These are phyloP conservation scores for Drosophila quadrilineata DNA, from an alignment of 1,140 invertebrate species.

Conservation along the genomic window DNA sequence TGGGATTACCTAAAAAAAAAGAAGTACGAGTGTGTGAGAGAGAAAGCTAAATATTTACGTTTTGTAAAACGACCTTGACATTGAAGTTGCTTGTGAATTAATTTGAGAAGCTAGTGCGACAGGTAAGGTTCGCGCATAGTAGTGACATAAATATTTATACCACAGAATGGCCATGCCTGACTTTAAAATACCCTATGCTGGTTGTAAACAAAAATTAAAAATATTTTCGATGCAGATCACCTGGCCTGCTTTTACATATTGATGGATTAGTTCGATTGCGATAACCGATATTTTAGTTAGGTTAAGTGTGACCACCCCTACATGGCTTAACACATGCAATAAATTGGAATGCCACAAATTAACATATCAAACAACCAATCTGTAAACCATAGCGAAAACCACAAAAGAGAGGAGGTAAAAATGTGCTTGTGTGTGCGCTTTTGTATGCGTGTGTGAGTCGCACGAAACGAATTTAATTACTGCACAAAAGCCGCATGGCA, in stretches of 20 bases:
- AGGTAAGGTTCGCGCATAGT: background rate
- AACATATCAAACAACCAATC: background rate
- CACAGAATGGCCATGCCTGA: background rate
- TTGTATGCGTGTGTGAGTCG: background rate
- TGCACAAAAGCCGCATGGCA: constrained; percentile 58
- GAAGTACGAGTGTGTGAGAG: background rate
- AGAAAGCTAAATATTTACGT: background rate
- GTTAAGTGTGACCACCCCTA: background rate
- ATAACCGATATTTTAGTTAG: too few species aligned
- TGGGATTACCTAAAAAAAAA: constrained; percentile 82
- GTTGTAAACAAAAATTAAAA: background rate
- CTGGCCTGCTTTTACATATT: background rate
- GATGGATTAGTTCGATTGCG: background rate
- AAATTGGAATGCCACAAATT: background rate
- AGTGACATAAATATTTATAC: background rate
- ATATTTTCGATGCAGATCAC: background rate
- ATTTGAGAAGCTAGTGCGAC: constrained; percentile 8
- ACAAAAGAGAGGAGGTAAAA: too few species aligned
- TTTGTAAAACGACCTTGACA: constrained; percentile 37
- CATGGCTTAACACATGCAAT: too few species aligned
- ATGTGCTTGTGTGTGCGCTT: background rate
- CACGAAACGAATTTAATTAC: constrained; percentile 63
- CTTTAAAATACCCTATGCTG: background rate
- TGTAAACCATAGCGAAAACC: too few species aligned
- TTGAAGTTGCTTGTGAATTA: constrained; percentile 15